Evolutionary conservation across 1,140 invertebrate genomes (phyloP).

Genomic region (Leptopilina clavipes): DNA sequence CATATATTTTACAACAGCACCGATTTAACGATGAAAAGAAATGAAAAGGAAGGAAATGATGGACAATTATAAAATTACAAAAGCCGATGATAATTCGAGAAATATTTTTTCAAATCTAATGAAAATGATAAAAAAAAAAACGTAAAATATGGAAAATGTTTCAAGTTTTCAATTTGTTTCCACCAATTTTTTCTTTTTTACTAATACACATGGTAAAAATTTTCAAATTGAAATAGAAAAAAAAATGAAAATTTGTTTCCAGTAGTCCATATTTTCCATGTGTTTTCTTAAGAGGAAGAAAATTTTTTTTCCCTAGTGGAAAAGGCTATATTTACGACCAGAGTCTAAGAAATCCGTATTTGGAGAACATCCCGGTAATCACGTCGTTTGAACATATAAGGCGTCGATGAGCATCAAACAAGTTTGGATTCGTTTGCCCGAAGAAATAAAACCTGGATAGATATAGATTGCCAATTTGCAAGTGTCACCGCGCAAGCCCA

Average conservation of each 20-base stretch:
- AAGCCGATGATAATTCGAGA: too few relatives aligned
- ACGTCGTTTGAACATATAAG: constrained; percentile 62
- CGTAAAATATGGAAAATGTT: too few relatives aligned
- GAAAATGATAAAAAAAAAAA: too few relatives aligned
- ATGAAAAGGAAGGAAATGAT: constrained; percentile 8
- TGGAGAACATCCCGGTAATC: constrained; percentile 64
- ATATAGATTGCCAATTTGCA: constrained; percentile 32
- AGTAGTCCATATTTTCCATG: too few relatives aligned
- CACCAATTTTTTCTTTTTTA: too few relatives aligned
- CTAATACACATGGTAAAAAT: too few relatives aligned
- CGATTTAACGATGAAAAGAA: background rate
- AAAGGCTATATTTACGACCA: constrained; percentile 46
- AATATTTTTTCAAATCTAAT: too few relatives aligned
- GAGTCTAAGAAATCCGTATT: constrained; percentile 63
- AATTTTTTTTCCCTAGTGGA: constrained; percentile 15
- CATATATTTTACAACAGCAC: background rate
- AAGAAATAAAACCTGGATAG: constrained; percentile 39
- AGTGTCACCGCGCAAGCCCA: background rate
- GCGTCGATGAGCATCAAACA: constrained; percentile 59
- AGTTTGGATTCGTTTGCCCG: constrained; percentile 49
- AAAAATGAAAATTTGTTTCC: too few relatives aligned
- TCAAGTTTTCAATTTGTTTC: too few relatives aligned
- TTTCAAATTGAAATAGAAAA: too few relatives aligned
- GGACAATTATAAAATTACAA: background rate
- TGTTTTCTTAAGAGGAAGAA: background rate